Evolutionary conservation across 2,888 invertebrate genomes (phyloP).

Genomic region (Alsophila aescularia): DNA sequence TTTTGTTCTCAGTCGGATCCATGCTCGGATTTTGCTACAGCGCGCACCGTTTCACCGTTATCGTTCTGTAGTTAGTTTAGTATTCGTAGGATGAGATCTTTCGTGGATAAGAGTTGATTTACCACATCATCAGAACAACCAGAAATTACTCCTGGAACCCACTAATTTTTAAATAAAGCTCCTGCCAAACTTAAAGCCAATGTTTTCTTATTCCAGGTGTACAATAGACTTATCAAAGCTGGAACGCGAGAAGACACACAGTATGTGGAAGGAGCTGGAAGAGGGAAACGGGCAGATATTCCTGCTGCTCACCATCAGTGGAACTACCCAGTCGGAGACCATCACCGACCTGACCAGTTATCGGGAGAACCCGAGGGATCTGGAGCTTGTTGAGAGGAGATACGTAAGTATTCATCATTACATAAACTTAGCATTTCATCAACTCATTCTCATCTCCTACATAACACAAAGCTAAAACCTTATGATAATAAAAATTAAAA

Average conservation of each 20-base stretch:
- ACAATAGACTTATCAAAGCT: constrained; percentile 92
- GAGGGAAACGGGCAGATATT: constrained; percentile 95
- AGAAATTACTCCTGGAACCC: too few species aligned
- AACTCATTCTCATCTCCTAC: too few species aligned
- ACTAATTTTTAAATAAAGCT: neutral
- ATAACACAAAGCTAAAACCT: too few species aligned
- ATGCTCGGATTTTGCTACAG: too few species aligned
- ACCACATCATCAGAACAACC: too few species aligned
- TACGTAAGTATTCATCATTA: constrained; percentile 89
- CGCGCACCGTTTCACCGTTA: too few species aligned
- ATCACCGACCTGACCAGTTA: constrained; percentile 95
- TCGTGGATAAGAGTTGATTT: too few species aligned
- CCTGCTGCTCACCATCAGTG: constrained; percentile 96
- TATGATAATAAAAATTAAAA: too few species aligned
- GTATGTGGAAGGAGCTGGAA: constrained; percentile 94
- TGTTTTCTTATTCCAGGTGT: constrained; percentile 84
- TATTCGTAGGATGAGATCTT: too few species aligned
- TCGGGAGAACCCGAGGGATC: constrained; percentile 91
- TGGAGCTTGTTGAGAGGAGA: constrained; percentile 85
- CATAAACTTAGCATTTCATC: too few species aligned
- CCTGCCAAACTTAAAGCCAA: neutral
- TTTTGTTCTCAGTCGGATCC: too few species aligned
- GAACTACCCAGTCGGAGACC: constrained; percentile 96
- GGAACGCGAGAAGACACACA: constrained; percentile 96
- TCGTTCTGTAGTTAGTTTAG: too few species aligned